Conservation (phyloP, 2,113 vertebrate species). For the Oreochromis aureus region DNA sequence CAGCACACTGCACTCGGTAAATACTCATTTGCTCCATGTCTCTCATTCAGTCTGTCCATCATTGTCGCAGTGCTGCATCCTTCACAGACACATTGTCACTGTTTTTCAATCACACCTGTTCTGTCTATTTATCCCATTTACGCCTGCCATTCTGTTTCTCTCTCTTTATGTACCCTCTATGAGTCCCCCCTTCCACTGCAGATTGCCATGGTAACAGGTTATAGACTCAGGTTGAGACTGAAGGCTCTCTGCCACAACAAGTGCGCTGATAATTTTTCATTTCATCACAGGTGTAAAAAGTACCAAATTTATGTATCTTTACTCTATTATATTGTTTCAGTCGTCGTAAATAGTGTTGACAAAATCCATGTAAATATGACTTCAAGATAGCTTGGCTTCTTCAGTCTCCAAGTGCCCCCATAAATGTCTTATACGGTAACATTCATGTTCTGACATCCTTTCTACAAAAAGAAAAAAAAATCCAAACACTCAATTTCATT, state of each 20-base stretch:
- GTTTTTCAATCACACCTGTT: neutral
- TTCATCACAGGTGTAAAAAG: neutral
- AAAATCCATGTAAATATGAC: neutral
- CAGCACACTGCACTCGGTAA: constrained; percentile 9
- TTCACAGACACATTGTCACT: neutral
- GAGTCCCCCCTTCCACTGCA: neutral
- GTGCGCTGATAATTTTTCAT: neutral
- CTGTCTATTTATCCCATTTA: neutral
- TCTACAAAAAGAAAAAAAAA: neutral
- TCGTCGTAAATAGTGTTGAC: rapidly evolving
- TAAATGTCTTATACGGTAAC: neutral
- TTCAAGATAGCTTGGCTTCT: neutral
- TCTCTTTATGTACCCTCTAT: neutral
- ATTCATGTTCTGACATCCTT: neutral
- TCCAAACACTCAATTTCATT: neutral
- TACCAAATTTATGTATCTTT: neutral
- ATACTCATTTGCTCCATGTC: neutral
- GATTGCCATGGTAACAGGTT: constrained; percentile 52
- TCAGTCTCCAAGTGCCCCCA: neutral
- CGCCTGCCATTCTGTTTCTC: neutral
- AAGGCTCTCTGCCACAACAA: neutral
- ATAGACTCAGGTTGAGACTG: neutral
- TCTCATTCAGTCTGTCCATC: neutral
- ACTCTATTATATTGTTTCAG: neutral
- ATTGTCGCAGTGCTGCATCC: neutral